Evolutionary conservation across 2,797 vertebrate species (phyloP).

Genomic region (Gymnothorax reevesii): DNA sequence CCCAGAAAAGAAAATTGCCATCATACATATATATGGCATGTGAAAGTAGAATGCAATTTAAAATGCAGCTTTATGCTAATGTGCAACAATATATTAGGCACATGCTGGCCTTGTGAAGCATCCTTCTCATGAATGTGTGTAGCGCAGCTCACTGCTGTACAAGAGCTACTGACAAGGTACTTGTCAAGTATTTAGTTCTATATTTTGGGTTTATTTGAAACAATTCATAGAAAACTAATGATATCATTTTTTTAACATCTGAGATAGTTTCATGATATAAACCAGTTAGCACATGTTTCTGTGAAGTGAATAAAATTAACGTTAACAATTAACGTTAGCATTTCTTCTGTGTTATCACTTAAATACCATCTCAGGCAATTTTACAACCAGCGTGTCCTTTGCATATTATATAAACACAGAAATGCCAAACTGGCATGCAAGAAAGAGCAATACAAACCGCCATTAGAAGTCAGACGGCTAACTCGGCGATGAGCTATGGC

Average conservation of each 20-base stretch:
- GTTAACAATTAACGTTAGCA: background rate
- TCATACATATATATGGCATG: background rate
- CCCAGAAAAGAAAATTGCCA: slow-evolving; percentile 1
- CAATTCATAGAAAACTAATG: background rate
- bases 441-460: background rate
- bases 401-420: background rate
- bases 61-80: background rate
- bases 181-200: background rate
- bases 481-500: background rate
- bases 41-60: background rate
- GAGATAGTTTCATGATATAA: background rate
- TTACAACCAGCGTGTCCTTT: background rate
- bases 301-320: background rate
- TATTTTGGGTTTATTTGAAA: background rate
- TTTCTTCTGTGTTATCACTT: background rate
- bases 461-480: background rate
- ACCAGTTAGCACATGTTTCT: background rate
- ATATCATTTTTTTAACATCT: background rate
- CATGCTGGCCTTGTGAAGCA: background rate
- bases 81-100: background rate
- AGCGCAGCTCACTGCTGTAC: background rate
- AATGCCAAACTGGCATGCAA: background rate
- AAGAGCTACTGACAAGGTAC: background rate
- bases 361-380: background rate
- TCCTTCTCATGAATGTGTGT: background rate